Conservation (phyloP, 2,113 vertebrate genomes). For the Sprattus sprattus region DNA sequence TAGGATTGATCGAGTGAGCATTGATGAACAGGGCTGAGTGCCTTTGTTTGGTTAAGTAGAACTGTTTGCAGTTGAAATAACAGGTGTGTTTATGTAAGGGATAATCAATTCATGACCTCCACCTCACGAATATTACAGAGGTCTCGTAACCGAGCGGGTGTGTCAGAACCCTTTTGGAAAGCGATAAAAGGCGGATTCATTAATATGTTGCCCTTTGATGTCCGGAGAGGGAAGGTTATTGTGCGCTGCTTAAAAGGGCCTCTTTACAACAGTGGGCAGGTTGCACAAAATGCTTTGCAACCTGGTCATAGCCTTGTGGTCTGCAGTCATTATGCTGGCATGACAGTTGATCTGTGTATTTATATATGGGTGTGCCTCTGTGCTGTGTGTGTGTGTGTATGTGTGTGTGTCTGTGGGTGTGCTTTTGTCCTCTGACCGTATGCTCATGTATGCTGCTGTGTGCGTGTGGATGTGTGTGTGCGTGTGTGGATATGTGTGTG, state of each 20-base stretch:
- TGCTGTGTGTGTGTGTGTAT: not conserved
- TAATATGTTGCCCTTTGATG: not conserved
- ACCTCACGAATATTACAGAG: slow-evolving; percentile 33
- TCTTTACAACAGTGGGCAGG: not conserved
- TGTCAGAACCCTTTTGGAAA: slow-evolving; percentile 14
- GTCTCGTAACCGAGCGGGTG: not conserved
- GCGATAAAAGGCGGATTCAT: slow-evolving; percentile 21
- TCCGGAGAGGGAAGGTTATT: not conserved
- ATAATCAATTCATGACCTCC: slow-evolving; percentile 23
- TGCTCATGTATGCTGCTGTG: not conserved
- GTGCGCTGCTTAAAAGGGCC: not conserved
- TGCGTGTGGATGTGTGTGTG: not conserved
- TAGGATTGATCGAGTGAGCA: not conserved
- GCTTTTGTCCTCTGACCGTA: not conserved
- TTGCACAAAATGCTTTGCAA: not conserved
- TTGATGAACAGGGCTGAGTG: not conserved
- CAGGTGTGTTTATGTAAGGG: slow-evolving; percentile 56
- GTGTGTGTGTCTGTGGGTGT: not conserved
- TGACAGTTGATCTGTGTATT: not conserved
- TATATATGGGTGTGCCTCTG: not conserved
- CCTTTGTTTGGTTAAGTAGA: not conserved
- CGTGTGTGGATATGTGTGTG: not conserved
- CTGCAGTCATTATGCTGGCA: not conserved
- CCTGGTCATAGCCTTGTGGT: not conserved
- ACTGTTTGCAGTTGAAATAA: slow-evolving; percentile 11